Conservation (phyloP, 1,140 invertebrate species). For the Geopemphigus sp. region DNA sequence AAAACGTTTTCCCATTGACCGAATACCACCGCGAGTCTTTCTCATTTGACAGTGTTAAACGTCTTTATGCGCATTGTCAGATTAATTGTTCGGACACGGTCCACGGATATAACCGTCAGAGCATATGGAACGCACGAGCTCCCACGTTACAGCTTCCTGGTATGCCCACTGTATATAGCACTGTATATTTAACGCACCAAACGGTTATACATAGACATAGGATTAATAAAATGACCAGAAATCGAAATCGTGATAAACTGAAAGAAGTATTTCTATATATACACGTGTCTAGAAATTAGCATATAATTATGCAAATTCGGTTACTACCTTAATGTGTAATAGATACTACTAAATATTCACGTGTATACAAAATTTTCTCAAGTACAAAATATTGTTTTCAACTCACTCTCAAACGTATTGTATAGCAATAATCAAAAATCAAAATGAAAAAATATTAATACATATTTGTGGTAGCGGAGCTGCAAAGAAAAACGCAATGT, state of each 20-base stretch:
- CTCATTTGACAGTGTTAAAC: slow-evolving; percentile 41
- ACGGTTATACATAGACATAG: background rate
- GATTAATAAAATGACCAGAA: background rate
- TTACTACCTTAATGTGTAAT: no score
- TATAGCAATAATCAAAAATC: no score
- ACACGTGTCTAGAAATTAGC: no score
- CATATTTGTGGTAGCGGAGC: no score
- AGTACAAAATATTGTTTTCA: no score
- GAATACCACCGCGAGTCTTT: slow-evolving; percentile 24
- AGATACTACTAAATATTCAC: no score
- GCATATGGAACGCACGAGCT: slow-evolving; percentile 18
- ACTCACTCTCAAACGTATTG: no score
- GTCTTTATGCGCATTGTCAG: slow-evolving; percentile 48
- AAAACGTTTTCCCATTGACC: slow-evolving; percentile 47
- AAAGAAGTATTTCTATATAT: background rate
- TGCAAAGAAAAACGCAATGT: no score
- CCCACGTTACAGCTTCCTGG: slow-evolving; percentile 41
- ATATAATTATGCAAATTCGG: no score
- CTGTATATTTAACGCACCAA: background rate
- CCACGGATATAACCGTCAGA: background rate
- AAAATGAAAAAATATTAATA: no score
- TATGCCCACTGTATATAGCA: background rate
- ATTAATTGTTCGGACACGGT: slow-evolving; percentile 47
- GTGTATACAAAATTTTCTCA: no score
- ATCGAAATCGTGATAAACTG: background rate